Percentiles rank a stretch among this genome's conserved stretches.
Evolutionary conservation across 2,888 invertebrate species (phyloP).

Genomic region (Cyclophora punctaria): DNA sequence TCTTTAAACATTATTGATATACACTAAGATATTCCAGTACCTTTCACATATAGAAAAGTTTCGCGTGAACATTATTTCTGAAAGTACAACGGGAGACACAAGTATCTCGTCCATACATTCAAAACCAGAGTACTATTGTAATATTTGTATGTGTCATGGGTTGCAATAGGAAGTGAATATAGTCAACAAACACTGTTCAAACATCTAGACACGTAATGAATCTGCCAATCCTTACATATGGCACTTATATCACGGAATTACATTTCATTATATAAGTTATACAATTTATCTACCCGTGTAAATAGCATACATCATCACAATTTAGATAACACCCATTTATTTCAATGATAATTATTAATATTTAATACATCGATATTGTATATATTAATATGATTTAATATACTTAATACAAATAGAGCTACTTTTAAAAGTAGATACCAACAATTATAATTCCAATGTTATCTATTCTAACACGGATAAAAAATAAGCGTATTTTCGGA

Average conservation of each 20-base stretch:
- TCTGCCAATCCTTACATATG: conserved; percentile 51
- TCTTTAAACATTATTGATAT: too few species aligned
- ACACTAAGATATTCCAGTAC: too few species aligned
- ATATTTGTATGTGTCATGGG: conserved; percentile 41
- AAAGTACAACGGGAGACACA: too few species aligned
- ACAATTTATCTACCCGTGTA: conserved; percentile 42
- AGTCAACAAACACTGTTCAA: conserved; percentile 20
- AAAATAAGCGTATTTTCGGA: conserved; percentile 74
- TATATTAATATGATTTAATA: conserved; percentile 36
- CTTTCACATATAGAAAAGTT: too few species aligned
- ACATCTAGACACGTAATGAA: conserved; percentile 27
- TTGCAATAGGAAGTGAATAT: conserved; percentile 22
- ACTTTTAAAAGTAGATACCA: conserved; percentile 63
- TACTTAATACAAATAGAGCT: conserved; percentile 48
- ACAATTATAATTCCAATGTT: conserved; percentile 53
- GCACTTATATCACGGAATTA: conserved; percentile 62
- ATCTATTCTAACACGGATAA: conserved; percentile 62
- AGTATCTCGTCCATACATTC: background rate
- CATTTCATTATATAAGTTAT: conserved; percentile 27
- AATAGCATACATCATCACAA: conserved; percentile 40
- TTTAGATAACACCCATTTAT: conserved; percentile 33
- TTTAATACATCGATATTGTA: conserved; percentile 41
- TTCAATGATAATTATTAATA: conserved; percentile 32
- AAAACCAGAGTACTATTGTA: background rate
- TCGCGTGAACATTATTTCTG: too few species aligned